Evolutionary conservation across 2,113 vertebrate species (phyloP).

Genomic region (Macroglossus sobrinus): DNA sequence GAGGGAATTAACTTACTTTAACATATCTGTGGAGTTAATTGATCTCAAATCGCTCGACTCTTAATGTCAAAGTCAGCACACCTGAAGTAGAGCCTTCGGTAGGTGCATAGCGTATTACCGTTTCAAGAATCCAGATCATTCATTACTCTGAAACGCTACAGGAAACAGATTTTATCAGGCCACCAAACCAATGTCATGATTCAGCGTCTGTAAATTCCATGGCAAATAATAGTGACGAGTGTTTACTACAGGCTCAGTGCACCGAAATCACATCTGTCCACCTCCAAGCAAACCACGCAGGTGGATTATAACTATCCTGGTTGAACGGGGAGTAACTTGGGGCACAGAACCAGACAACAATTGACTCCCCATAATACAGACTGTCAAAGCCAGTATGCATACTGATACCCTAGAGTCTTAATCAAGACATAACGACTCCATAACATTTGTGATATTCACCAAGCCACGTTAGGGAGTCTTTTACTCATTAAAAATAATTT

Average conservation of each 20-base stretch:
- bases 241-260: neutral
- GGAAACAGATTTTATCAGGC: constrained; percentile 32
- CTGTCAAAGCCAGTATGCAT: neutral
- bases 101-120: neutral
- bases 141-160: neutral
- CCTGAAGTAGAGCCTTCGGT: neutral
- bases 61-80: neutral
- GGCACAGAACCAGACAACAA: neutral
- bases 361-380: neutral
- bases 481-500: neutral
- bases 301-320: neutral
- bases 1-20: neutral
- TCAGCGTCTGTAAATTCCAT: neutral
- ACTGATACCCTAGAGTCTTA: neutral
- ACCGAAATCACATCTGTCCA: neutral
- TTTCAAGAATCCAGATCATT: constrained; percentile 11
- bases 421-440: neutral
- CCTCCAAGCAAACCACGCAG: neutral
- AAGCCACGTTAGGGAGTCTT: neutral
- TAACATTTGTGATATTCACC: neutral
- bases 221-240: neutral
- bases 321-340: neutral
- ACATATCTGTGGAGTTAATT: neutral
- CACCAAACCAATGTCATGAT: neutral
- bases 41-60: neutral